Conservation (phyloP, 2,888 invertebrate species). For the Hartigia nigra region DNA sequence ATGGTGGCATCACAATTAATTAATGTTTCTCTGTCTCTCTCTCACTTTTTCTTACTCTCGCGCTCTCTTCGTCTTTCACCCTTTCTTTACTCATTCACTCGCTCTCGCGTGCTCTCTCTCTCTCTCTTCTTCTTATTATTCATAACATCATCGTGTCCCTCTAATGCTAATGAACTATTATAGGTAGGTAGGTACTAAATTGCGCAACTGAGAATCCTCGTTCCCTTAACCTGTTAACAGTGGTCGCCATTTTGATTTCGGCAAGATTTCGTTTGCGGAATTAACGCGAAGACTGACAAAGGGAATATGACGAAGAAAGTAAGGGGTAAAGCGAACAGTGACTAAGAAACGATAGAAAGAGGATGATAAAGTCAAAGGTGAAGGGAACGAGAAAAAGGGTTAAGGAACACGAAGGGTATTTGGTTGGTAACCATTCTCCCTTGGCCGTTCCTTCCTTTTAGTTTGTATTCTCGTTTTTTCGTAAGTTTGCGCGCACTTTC, state of each 20-base stretch:
- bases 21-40: constrained; percentile 35
- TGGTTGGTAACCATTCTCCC: constrained; percentile 20
- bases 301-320: too few species aligned
- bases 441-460: constrained; percentile 18
- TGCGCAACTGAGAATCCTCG: not conserved
- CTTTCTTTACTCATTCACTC: constrained; percentile 9
- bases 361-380: not conserved
- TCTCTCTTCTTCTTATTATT: not conserved
- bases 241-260: too few species aligned
- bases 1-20: constrained; percentile 81
- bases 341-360: constrained; percentile 7
- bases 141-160: constrained; percentile 7
- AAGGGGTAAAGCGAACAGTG: not conserved
- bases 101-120: not conserved
- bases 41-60: constrained; percentile 11
- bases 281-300: not conserved
- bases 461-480: constrained; percentile 9
- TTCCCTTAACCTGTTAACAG: too few species aligned
- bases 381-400: constrained; percentile 21
- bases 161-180: constrained; percentile 5
- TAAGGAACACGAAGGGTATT: not conserved
- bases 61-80: constrained; percentile 38
- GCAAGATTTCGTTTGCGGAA: not conserved
- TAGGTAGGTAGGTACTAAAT: constrained; percentile 9
- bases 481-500: not conserved